Conservation (phyloP, 2,888 invertebrate genomes). For the Lithophane socia region DNA sequence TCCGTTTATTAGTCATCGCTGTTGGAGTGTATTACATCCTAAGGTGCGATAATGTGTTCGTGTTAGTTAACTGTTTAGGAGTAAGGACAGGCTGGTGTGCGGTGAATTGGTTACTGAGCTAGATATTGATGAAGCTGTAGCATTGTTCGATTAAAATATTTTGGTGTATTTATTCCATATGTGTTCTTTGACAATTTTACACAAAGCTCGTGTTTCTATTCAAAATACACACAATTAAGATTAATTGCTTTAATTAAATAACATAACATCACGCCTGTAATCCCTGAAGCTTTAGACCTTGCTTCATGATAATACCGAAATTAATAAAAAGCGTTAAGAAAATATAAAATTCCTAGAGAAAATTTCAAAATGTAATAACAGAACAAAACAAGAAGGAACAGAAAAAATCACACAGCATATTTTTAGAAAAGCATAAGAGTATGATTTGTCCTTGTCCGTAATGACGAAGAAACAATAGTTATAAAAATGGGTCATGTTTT, state of each 20-base stretch:
- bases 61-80: conserved; percentile 35
- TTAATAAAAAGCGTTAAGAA: too few species aligned
- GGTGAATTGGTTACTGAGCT: conserved; percentile 2
- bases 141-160: background rate
- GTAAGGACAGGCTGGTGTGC: conserved; percentile 9
- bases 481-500: conserved; percentile 80
- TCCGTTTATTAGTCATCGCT: conserved; percentile 79
- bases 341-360: background rate
- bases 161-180: background rate
- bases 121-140: background rate
- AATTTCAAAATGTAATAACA: background rate
- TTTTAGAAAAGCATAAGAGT: conserved; percentile 43
- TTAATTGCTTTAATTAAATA: too few species aligned
- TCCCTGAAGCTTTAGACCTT: too few species aligned
- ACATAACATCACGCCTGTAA: too few species aligned
- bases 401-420: conserved; percentile 1
- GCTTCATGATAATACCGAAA: too few species aligned
- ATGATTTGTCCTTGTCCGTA: conserved; percentile 64
- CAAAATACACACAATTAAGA: background rate
- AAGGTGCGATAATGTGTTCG: conserved; percentile 63
- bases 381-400: background rate
- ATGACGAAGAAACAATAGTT: conserved; percentile 69
- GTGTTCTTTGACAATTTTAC: background rate
- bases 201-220: background rate
- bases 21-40: conserved; percentile 64